These are phyloP conservation scores for Listronotus oregonensis DNA, from an alignment of 1,140 invertebrate genomes.

Conservation along the genomic window DNA sequence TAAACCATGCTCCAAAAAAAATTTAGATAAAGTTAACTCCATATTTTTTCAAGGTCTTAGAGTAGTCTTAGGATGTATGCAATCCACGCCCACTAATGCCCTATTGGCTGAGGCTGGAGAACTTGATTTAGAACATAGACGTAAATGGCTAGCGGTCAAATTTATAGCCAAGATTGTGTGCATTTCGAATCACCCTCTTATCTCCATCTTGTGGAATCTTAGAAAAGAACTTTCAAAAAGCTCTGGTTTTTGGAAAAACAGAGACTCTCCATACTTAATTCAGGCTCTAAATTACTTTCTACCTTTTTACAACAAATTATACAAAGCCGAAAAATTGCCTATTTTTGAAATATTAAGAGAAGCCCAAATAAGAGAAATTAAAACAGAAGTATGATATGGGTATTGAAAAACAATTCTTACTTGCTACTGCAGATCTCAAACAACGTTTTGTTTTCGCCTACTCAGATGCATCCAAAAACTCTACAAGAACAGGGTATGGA, in stretches of 20 bases:
- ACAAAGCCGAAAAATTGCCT: not conserved
- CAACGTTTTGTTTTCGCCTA: conserved; percentile 7
- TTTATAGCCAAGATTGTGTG: conserved; percentile 11
- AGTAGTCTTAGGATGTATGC: conserved; percentile 26
- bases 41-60: conserved; percentile 18
- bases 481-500: conserved; percentile 4
- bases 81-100: conserved; percentile 28
- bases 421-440: not conserved
- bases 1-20: conserved; percentile 6
- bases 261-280: conserved; percentile 4
- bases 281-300: not conserved
- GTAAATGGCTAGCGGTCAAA: conserved; percentile 20
- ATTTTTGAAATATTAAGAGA: conserved; percentile 7
- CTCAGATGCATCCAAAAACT: conserved; percentile 27
- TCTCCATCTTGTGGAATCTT: not conserved
- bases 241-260: not conserved
- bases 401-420: not conserved
- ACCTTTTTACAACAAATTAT: conserved; percentile 3
- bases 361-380: not conserved
- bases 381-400: not conserved
- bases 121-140: conserved; percentile 15
- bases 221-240: not conserved
- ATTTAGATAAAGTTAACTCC: conserved; percentile 12
- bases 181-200: conserved; percentile 6
- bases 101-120: conserved; percentile 24